Evolutionary conservation across 2,113 vertebrate species (phyloP).

Genomic region (Passerina amoena): DNA sequence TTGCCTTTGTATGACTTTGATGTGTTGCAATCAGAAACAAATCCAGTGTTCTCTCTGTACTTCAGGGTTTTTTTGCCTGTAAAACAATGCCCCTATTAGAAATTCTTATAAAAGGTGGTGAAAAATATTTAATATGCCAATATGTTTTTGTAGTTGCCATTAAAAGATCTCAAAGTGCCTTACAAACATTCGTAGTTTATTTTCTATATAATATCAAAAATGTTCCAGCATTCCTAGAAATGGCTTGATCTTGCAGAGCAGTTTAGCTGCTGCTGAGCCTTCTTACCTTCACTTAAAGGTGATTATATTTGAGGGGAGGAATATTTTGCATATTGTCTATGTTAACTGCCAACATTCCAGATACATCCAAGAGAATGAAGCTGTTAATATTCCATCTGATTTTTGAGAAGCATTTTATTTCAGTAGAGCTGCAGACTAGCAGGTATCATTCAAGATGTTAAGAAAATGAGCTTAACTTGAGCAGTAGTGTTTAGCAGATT

Average conservation of each 20-base stretch:
- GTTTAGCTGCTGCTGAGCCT: not conserved
- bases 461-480: not conserved
- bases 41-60: not conserved
- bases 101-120: not conserved
- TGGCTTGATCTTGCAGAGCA: not conserved
- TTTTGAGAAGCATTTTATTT: not conserved
- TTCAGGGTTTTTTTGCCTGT: not conserved
- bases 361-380: not conserved
- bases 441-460: not conserved
- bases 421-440: not conserved
- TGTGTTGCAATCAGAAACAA: not conserved
- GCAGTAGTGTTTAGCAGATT: not conserved
- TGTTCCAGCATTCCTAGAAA: not conserved
- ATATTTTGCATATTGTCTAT: not conserved
- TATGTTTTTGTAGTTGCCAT: accelerated
- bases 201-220: not conserved
- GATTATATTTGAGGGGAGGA: not conserved
- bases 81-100: not conserved
- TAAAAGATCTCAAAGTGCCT: not conserved
- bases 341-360: not conserved
- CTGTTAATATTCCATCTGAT: not conserved
- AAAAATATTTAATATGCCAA: not conserved
- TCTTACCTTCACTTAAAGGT: not conserved
- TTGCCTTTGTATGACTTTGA: not conserved
- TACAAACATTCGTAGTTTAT: not conserved